Base-by-base conservation (phyloP, 2,797 vertebrate genomes). In the Clarias laeviceps region DNA sequence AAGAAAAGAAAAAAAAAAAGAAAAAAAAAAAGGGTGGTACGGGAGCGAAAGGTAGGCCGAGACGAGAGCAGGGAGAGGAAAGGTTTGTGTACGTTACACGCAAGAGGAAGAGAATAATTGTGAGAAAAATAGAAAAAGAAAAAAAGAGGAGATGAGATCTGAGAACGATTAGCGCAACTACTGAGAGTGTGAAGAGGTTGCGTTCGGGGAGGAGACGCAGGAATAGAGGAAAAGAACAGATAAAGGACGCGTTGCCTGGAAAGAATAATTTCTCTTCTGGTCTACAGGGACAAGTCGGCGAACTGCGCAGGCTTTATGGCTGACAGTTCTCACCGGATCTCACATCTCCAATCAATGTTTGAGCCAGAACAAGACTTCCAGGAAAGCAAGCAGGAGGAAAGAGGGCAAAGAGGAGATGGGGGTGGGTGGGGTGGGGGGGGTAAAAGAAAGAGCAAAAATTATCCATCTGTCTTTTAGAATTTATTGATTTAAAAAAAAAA, bases 291-390 rank as follows among this genome's bases (percentile, higher is more conserved):
- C 50, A 27, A 80, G 61, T 54, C 78, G 9, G 37, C 40, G 65
- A 18, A n/a, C 78, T 20, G 61, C 24, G 7, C 40, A 27, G 40
- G 40, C 14, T 66, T 66, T 66, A 50, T 2, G 14, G 34, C 77
- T 50, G 61, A 79, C 59, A 1, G 34, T 40, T 27, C 32, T 79
- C 77, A 54, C 34, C 7, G 62, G 72, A 50, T 56, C 37, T 14
- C 18, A 78, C 56, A 37, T n/a, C 57, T 64, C 77, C 59, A 32
- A 62, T 69, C 20, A 62, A 54, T 7, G n/a, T 32, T 18, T 40
- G 62, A 72, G 37, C 76, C 66, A 72, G 56, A 84, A 45, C 54
- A 62, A 73, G 84, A 73, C 45, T 45, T 85, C 68, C 77, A 85
- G 69, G 76, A 72, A 40, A 64, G 83, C 34, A 54, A 56, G 56